Percentiles rank a stretch among this genome's conserved stretches.
These are phyloP conservation scores for Dendrolimus punctatus DNA, from an alignment of 1,140 invertebrate species.

Conservation along the genomic window DNA sequence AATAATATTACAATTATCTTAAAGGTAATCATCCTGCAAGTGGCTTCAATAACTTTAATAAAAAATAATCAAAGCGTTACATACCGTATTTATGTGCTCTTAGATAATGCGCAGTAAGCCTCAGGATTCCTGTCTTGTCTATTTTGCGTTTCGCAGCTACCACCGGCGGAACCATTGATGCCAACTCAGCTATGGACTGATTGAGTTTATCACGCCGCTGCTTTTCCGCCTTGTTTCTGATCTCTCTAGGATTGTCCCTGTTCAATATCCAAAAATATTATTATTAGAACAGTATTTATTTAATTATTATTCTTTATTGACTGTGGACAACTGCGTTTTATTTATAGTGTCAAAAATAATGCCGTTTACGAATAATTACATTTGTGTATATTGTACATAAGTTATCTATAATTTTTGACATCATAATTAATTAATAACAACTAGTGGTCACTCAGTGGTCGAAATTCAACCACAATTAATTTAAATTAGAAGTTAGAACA, in stretches of 20 bases:
- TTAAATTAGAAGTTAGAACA: too few species aligned
- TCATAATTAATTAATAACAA: too few species aligned
- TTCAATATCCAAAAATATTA: slow-evolving; percentile 46
- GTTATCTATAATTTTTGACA: too few species aligned
- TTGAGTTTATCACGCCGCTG: slow-evolving; percentile 91
- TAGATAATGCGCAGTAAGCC: slow-evolving; percentile 86
- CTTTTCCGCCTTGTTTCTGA: slow-evolving; percentile 90
- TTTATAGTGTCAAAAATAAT: too few species aligned
- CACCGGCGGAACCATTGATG: slow-evolving; percentile 86
- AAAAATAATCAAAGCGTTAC: slow-evolving; percentile 4
- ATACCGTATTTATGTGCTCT: slow-evolving; percentile 63
- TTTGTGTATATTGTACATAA: too few species aligned
- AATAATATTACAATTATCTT: too few species aligned
- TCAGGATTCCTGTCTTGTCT: slow-evolving; percentile 91
- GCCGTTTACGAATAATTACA: too few species aligned
- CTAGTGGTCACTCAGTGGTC: too few species aligned
- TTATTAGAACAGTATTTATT: slow-evolving; percentile 5
- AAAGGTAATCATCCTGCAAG: too few species aligned
- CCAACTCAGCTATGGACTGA: slow-evolving; percentile 86
- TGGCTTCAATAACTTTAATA: too few species aligned
- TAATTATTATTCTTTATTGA: neutral
- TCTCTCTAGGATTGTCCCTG: slow-evolving; percentile 80
- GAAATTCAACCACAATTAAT: too few species aligned
- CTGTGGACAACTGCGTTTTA: too few species aligned
- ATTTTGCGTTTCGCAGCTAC: slow-evolving; percentile 84